Evolutionary conservation across 2,113 vertebrate genomes (phyloP).

Genomic region (Orientallactaga bullata): DNA sequence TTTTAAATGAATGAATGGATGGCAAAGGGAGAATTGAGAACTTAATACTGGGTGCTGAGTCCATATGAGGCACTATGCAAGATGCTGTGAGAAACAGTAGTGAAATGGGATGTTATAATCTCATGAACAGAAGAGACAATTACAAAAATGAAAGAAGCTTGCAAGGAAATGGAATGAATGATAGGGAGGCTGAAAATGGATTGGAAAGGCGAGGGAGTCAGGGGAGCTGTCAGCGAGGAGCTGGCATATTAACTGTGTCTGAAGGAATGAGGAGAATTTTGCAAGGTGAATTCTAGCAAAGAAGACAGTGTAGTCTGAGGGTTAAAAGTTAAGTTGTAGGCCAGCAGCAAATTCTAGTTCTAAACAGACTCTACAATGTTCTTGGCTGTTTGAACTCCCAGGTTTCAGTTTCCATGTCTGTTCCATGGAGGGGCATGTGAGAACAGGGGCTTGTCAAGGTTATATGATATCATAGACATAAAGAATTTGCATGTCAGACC

Average conservation of each 20-base stretch:
- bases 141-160: constrained; percentile 12
- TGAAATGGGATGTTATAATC: constrained; percentile 27
- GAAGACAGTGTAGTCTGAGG: not conserved
- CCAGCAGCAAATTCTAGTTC: constrained; percentile 14
- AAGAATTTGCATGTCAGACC: not conserved
- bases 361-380: not conserved
- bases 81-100: not conserved
- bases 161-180: not conserved
- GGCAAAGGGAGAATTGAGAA: constrained; percentile 68
- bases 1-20: constrained; percentile 72
- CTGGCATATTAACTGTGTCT: not conserved
- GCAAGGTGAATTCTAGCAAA: not conserved
- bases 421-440: not conserved
- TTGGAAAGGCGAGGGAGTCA: not conserved
- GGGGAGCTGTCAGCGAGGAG: not conserved
- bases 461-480: not conserved
- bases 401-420: not conserved
- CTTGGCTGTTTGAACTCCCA: not conserved
- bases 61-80: not conserved
- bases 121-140: constrained; percentile 18
- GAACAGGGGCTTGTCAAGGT: not conserved
- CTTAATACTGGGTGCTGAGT: constrained; percentile 45
- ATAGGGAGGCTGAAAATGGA: not conserved
- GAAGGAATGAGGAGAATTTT: constrained; percentile 39
- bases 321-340: not conserved